Evolutionary conservation across 2,888 invertebrate species (phyloP).

Genomic region (Leptopterna dolabrata): DNA sequence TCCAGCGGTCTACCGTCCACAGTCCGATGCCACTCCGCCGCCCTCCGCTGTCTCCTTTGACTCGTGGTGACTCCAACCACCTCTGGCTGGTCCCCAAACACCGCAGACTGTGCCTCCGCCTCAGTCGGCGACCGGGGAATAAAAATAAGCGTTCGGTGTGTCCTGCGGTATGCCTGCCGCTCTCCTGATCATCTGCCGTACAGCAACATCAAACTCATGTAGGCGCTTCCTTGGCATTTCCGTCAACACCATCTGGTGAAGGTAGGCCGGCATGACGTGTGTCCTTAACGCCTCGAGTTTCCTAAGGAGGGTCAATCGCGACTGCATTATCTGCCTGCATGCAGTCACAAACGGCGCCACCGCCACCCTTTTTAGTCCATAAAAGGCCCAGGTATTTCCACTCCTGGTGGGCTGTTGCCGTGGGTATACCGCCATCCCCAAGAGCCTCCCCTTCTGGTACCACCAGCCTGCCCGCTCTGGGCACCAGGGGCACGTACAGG

Average conservation of each 20-base stretch:
- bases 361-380: background rate
- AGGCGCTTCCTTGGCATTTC: slow-evolving; percentile 60
- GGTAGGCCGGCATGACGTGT: slow-evolving; percentile 66
- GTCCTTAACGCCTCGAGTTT: slow-evolving; percentile 65
- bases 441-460: no score
- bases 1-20: background rate
- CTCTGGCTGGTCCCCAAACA: background rate
- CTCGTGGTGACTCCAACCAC: background rate
- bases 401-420: background rate
- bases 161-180: slow-evolving; percentile 65
- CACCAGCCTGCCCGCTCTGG: no score
- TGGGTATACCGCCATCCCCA: background rate
- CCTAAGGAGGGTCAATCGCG: slow-evolving; percentile 66
- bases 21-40: background rate
- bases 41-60: background rate
- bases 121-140: slow-evolving; percentile 65
- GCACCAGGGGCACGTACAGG: no score
- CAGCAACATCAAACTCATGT: slow-evolving; percentile 64
- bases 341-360: background rate
- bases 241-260: slow-evolving; percentile 66
- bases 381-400: slow-evolving; percentile 15
- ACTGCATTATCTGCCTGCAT: background rate
- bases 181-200: slow-evolving; percentile 63
- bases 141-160: slow-evolving; percentile 64
- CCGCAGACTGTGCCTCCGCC: slow-evolving; percentile 44